Conservation (phyloP, 2,113 vertebrate species). For the Saimiri boliviensis region DNA sequence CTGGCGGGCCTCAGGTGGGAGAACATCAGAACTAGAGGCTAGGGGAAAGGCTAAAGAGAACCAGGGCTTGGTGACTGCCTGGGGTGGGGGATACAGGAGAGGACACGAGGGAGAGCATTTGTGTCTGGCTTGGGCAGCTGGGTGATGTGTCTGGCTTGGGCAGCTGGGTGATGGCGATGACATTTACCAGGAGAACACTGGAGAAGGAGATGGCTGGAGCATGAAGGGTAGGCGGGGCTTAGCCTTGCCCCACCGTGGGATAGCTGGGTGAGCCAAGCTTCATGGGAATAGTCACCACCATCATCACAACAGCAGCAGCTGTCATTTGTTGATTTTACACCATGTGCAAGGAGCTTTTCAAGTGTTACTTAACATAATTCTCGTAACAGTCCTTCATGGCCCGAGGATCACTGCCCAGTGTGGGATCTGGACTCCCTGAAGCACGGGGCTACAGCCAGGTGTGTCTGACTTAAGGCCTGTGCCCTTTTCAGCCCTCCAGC, state of each 20-base stretch:
- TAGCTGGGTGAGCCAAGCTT: neutral
- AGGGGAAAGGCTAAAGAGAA: neutral
- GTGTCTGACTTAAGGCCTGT: neutral
- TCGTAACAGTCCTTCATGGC: neutral
- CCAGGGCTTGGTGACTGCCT: neutral
- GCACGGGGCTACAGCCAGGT: neutral
- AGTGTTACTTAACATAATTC: neutral
- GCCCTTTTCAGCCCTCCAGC: neutral
- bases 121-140: conserved; percentile 15
- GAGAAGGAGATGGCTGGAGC: conserved; percentile 45
- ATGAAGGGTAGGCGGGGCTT: neutral
- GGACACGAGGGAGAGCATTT: neutral
- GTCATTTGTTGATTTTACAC: neutral
- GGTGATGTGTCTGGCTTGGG: neutral
- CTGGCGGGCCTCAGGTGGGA: neutral
- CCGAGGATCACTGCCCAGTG: accelerated
- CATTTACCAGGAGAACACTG: conserved; percentile 58
- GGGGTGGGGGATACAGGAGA: neutral
- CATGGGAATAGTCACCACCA: accelerated
- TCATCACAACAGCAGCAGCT: neutral
- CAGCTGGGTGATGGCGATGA: conserved; percentile 40
- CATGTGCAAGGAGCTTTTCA: neutral
- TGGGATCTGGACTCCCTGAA: neutral
- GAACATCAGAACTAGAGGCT: neutral
- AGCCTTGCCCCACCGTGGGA: neutral